Base-by-base conservation (phyloP, 2,113 vertebrate genomes). In the Rhinichthys klamathensis region DNA sequence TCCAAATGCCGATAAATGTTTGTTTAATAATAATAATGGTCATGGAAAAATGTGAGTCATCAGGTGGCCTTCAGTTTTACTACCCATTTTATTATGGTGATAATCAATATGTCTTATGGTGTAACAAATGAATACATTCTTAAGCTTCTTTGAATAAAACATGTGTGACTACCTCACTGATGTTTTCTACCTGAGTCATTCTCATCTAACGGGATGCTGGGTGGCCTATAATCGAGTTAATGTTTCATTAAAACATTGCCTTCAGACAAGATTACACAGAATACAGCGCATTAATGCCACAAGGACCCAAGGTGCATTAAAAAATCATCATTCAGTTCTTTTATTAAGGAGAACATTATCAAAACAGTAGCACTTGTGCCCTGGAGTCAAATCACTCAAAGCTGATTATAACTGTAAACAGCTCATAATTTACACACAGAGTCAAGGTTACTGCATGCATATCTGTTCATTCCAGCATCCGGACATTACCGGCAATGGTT, bases 191-290 rank as follows among this genome's bases (percentile, higher is more conserved):
- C 80, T 77, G 79, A 87, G 49, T 82, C 86, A 82, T 76, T 49
- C 60, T 21, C 63, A 56, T 51, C 72, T 58, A 82, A 82, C 23
- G 73, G 61, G 38, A 82, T 77, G 46, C 83, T 78, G 77, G 80
- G 60, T 74, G 32, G 82, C 67, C 82, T 69, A 70, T 85, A 82
- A 88, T 85, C 49, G n/a, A 85, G 49, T 88, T 85, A 88, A 78
- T 49, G 79, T 81, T 72, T 75, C 51, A 78, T 85, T 88, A 85
- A 88, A 88, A 85, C 65, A 25, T 69, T 72, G 49, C 83, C 78
- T 82, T 85, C 87, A 82, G 76, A 82, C 38, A 82, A 78, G 23
- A 88, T 88, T 88, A 85, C 65, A 70, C 49, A 56, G 54, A 83
- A 61, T 35, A 35, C 38, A 44, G 60, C 79, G 61, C 81, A 82